Evolutionary conservation across 2,797 vertebrate genomes (phyloP).

Genomic region (Spatula versicolor): DNA sequence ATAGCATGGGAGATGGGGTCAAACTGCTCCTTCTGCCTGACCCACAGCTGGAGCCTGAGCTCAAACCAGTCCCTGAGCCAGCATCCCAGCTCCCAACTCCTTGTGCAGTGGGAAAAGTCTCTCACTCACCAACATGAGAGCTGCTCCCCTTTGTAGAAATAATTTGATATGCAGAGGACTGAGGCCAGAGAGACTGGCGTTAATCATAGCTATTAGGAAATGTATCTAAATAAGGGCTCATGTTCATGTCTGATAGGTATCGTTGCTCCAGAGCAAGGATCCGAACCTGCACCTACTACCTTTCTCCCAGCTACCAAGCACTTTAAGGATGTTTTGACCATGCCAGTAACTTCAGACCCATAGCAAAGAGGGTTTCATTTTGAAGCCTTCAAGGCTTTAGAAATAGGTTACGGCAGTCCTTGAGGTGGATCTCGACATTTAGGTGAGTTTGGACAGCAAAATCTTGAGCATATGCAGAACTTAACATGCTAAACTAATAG

Average conservation of each 20-base stretch:
- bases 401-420: not conserved
- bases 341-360: not conserved
- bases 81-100: not conserved
- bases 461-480: slow-evolving; percentile 49
- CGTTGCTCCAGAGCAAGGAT: not conserved
- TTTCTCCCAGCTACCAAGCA: not conserved
- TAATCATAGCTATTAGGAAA: not conserved
- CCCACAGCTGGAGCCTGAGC: not conserved
- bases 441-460: not conserved
- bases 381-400: not conserved
- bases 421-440: slow-evolving; percentile 20
- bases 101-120: not conserved
- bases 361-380: not conserved
- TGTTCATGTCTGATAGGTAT: not conserved
- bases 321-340: not conserved
- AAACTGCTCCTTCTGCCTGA: not conserved
- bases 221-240: not conserved
- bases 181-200: not conserved
- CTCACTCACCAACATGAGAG: not conserved
- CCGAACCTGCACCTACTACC: not conserved
- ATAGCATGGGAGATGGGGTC: not conserved
- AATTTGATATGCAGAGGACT: not conserved
- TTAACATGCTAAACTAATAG: slow-evolving; percentile 66
- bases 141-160: not conserved
- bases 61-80: not conserved